These are phyloP conservation scores for Ictalurus punctatus DNA, from an alignment of 2,113 vertebrate genomes.

Conservation along the genomic window DNA sequence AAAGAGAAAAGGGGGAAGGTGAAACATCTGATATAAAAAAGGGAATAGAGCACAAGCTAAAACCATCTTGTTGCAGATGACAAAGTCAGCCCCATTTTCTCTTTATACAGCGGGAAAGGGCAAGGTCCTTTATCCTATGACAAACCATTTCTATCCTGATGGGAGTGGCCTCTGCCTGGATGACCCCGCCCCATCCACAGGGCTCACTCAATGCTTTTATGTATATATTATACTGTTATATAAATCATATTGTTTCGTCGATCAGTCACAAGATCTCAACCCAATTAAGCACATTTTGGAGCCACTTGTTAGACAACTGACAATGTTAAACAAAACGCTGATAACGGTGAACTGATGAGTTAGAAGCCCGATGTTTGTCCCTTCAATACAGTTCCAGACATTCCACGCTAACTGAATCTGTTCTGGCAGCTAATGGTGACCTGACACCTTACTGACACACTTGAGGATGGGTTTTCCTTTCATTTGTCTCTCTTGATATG, in stretches of 20 bases:
- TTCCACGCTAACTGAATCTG: background rate
- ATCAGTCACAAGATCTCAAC: background rate
- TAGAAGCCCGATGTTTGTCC: background rate
- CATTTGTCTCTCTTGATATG: background rate
- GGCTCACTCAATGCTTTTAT: background rate
- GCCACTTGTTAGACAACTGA: background rate
- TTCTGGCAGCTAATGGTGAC: background rate
- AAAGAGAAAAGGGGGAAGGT: background rate
- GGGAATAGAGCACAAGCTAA: background rate
- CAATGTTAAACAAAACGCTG: background rate
- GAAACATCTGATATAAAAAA: background rate
- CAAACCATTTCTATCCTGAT: background rate
- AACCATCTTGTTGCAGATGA: background rate
- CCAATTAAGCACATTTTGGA: background rate
- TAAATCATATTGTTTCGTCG: background rate
- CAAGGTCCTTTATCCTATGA: background rate
- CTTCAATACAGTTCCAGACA: background rate
- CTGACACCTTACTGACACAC: background rate
- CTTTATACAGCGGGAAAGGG: background rate
- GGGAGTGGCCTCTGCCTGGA: background rate
- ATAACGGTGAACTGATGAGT: background rate
- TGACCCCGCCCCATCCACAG: background rate
- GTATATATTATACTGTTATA: background rate
- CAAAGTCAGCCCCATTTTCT: background rate
- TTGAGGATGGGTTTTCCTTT: background rate